These are phyloP conservation scores for Sepioteuthis lessoniana DNA, from an alignment of 2,888 invertebrate species.

Conservation along the genomic window DNA sequence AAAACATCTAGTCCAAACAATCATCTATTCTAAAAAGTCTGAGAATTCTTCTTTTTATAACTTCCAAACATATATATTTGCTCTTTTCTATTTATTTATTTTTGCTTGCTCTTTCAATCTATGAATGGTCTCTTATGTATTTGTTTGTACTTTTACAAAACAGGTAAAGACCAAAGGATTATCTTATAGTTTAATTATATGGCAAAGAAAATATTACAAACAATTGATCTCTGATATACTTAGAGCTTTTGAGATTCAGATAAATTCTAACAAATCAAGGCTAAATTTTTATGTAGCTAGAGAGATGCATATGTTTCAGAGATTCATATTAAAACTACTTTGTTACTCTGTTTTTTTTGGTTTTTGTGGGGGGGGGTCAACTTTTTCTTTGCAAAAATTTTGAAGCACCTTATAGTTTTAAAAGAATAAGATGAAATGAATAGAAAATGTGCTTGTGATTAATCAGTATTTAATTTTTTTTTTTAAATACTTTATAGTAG, in stretches of 20 bases:
- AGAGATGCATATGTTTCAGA: neutral
- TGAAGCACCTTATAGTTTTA: too few relatives aligned
- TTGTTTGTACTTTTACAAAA: neutral
- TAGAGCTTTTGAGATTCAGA: neutral
- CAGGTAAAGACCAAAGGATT: neutral
- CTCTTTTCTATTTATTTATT: neutral
- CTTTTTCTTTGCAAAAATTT: neutral
- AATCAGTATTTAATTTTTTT: too few relatives aligned
- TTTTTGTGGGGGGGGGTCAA: neutral
- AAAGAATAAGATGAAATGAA: too few relatives aligned
- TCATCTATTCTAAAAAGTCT: neutral
- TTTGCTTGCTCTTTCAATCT: neutral
- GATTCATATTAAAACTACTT: neutral
- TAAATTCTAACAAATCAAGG: neutral
- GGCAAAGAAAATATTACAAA: neutral
- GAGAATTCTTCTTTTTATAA: neutral
- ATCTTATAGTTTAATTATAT: neutral
- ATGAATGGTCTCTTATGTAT: neutral
- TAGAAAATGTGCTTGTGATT: too few relatives aligned
- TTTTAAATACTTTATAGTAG: too few relatives aligned
- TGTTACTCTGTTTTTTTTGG: neutral
- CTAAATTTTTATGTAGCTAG: neutral
- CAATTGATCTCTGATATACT: neutral
- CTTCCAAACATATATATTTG: neutral
- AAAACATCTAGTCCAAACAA: neutral